phyloP scores from a whole-genome alignment of 2,113 vertebrate genomes.

The Myiozetetes cayanensis region DNA sequence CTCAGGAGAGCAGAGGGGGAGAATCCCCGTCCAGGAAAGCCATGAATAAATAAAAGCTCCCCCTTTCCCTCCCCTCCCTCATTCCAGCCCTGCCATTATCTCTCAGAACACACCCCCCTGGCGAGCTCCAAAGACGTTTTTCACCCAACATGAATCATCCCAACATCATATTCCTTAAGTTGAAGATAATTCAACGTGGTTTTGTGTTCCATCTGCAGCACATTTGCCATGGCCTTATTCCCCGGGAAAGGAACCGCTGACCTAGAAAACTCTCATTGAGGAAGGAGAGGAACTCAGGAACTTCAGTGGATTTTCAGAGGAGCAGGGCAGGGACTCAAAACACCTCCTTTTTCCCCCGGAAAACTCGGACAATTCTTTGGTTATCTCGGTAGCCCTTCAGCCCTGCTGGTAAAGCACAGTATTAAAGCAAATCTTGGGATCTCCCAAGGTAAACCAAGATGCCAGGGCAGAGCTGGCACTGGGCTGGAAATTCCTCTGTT shows the following conservation, averaged over 20 bases:
- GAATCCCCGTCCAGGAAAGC: not conserved
- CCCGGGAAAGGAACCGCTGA: constrained; percentile 1
- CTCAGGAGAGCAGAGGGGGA: not conserved
- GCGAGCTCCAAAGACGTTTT: not conserved
- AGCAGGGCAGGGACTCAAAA: not conserved
- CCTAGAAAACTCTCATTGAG: constrained; percentile 47
- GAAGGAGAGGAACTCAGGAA: not conserved
- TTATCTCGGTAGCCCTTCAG: not conserved
- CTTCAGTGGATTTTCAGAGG: constrained; percentile 2
- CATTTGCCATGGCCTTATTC: constrained; percentile 35
- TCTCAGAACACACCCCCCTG: not conserved
- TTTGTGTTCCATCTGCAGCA: not conserved
- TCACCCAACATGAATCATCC: not conserved
- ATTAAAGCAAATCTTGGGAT: not conserved
- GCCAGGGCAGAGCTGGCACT: not conserved
- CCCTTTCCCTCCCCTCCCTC: not conserved
- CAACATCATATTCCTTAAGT: not conserved
- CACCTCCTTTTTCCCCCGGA: not conserved
- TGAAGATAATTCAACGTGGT: not conserved
- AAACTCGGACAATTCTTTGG: not conserved
- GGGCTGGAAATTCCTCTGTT: not conserved
- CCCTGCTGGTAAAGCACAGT: not conserved
- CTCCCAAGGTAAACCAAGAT: not conserved
- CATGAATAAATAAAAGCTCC: constrained; percentile 1
- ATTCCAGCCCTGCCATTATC: not conserved